A percentile compares a stretch with the other conserved stretches of the same genome.
phyloP scores from a whole-genome alignment of 2,113 vertebrate genomes.

The Nothocercus julius region DNA sequence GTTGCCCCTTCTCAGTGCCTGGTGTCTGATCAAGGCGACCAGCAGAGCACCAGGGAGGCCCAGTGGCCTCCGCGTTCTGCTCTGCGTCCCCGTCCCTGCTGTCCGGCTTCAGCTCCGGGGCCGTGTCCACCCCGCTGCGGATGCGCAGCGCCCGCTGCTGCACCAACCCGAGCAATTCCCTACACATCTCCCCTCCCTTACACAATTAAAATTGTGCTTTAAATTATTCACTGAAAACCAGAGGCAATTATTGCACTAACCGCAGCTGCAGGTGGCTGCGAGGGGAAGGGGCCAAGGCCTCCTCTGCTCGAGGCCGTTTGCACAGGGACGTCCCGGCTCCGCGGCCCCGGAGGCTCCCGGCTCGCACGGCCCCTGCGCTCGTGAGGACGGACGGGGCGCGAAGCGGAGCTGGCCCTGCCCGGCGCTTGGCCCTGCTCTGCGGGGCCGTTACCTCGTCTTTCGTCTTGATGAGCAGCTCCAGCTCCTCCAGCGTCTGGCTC shows the following conservation, averaged over 20 bases:
- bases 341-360: too few species aligned
- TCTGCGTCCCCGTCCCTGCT: neutral
- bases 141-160: neutral
- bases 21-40: neutral
- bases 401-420: neutral
- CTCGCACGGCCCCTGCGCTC: too few species aligned
- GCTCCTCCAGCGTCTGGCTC: conserved; percentile 85
- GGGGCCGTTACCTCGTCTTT: conserved; percentile 88
- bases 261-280: neutral
- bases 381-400: too few species aligned
- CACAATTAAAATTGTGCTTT: neutral
- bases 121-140: neutral
- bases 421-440: neutral
- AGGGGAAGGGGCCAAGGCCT: neutral
- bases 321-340: neutral
- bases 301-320: neutral
- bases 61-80: neutral
- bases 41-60: neutral
- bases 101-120: neutral
- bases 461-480: conserved; percentile 90
- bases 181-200: neutral
- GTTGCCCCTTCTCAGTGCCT: fast-evolving
- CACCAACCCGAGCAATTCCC: neutral
- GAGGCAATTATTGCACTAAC: neutral
- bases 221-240: neutral